Base-by-base conservation (phyloP, 2,113 vertebrate species). In the Cebidichthys violaceus region DNA sequence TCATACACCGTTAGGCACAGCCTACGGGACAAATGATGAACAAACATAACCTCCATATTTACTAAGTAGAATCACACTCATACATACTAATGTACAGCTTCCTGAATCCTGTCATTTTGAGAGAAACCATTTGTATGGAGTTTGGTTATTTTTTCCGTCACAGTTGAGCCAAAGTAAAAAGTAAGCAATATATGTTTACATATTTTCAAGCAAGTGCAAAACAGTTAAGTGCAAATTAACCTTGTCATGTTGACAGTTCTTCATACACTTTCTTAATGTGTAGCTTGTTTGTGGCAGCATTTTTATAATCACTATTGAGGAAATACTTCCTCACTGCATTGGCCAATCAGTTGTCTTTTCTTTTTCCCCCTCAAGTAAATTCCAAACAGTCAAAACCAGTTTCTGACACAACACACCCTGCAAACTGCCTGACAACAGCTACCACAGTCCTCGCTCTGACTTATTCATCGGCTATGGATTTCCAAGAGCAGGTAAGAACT, bases 401-500 rank as follows among this genome's bases (percentile, higher is more conserved):
- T 78, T 41, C 15, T 71, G 8, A 50, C 11, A 47, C 27, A n/a
- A 14, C 81, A 73, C 59, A 20, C 75, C 69, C 54, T 24, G 29
- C 18, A n/a, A n/a, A 18, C 14, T 54, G 9, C 11, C n/a, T 50
- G 9, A 20, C 27, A 33, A 9, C 33, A 43, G 15, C 13, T 8
- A 7, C n/a, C 17, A 22, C 55, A 22, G 11, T 22, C 1, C 11
- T 33, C 4, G 9, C 24, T 8, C 9, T 22, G 0, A 27, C 27
- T 29, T 2, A 39, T n/a, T n/a, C n/a, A n/a, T 39, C 15, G 33
- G 68, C 13, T 9, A 79, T 84, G 82, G 70, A 74, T 33, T 69
- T 55, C 33, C 3, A n/a, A 15, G 11, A 43, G 22, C 82, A 78
- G 82, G 82, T 84, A 79, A 79, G 75, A 74, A 50, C 4, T 15